phyloP scores from a whole-genome alignment of 2,113 vertebrate species.

The Gulo gulo region DNA sequence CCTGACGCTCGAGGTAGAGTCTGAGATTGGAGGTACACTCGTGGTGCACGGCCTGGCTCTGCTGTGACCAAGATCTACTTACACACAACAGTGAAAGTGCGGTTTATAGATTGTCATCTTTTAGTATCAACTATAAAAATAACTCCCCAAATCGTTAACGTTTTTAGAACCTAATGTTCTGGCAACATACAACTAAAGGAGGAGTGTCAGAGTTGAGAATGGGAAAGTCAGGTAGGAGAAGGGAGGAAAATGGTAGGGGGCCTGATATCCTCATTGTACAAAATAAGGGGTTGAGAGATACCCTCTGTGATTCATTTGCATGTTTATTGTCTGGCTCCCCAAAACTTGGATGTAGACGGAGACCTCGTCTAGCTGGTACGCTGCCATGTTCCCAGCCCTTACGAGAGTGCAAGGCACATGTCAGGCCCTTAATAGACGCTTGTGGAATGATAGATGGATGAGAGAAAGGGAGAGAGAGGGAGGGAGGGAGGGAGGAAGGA shows the following conservation, averaged over 20 bases:
- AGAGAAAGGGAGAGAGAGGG: neutral
- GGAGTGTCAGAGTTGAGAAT: neutral
- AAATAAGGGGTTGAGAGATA: neutral
- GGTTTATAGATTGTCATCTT: neutral
- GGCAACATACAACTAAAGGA: neutral
- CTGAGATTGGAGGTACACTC: neutral
- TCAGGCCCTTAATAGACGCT: neutral
- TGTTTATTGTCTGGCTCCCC: neutral
- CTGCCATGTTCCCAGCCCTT: neutral
- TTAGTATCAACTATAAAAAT: neutral
- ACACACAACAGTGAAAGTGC: neutral
- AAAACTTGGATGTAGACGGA: neutral
- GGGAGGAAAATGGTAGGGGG: neutral
- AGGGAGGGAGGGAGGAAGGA: neutral
- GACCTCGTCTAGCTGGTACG: neutral
- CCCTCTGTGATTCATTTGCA: neutral
- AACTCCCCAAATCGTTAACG: neutral
- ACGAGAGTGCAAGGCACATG: neutral
- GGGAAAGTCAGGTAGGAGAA: neutral
- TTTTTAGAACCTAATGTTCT: neutral
- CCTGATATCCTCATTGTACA: neutral
- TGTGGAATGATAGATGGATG: neutral
- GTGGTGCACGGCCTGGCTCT: neutral
- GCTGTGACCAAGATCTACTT: neutral
- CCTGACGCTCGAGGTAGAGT: neutral